phyloP scores from a whole-genome alignment of 2,113 vertebrate species.

The Etheostoma cragini region DNA sequence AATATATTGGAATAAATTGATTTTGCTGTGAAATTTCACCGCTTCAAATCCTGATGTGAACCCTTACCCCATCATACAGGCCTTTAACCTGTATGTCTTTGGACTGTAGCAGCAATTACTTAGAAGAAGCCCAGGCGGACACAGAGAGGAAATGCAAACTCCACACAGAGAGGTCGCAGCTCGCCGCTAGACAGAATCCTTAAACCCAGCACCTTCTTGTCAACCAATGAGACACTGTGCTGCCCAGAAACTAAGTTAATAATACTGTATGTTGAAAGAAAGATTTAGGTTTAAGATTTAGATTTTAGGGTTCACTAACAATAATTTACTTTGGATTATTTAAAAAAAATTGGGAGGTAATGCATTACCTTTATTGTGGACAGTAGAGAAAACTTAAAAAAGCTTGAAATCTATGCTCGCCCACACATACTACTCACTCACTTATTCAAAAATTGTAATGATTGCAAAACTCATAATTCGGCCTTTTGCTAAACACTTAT shows the following conservation, averaged over 20 bases:
- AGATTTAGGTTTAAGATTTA: too few species aligned
- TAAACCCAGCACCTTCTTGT: neutral
- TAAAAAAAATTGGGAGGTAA: neutral
- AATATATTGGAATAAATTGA: slow-evolving; percentile 6
- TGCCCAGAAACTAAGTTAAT: neutral
- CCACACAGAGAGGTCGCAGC: neutral
- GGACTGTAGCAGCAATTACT: neutral
- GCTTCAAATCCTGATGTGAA: neutral
- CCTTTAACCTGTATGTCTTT: slow-evolving; percentile 9
- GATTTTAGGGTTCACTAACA: neutral
- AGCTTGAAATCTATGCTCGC: too few species aligned
- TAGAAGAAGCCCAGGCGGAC: neutral
- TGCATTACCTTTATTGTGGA: neutral
- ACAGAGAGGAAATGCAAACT: neutral
- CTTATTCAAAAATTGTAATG: neutral
- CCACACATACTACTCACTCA: neutral
- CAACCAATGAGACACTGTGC: neutral
- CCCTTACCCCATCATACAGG: too few species aligned
- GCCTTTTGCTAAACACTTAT: too few species aligned
- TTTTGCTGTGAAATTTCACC: slow-evolving; percentile 1
- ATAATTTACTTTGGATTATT: neutral
- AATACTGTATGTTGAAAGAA: neutral
- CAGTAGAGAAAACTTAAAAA: too few species aligned
- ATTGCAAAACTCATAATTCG: too few species aligned
- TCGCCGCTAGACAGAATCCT: too few species aligned